Conservation (phyloP, 2,113 vertebrate genomes). For the Gavia stellata region DNA sequence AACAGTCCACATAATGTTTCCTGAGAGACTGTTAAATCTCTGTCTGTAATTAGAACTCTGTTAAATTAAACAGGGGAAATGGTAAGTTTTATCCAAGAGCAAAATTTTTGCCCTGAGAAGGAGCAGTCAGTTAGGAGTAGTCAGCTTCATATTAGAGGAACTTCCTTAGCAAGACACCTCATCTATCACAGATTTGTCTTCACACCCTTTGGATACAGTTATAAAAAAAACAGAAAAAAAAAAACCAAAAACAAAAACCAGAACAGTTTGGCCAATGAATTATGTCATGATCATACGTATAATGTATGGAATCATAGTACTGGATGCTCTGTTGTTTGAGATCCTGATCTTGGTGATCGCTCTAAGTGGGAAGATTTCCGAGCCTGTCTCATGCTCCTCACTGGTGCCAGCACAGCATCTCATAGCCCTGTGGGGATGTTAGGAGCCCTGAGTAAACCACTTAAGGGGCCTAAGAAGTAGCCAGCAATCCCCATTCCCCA, state of each 20-base stretch:
- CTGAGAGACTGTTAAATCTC: neutral
- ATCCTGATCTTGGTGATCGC: neutral
- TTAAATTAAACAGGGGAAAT: neutral
- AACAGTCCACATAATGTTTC: neutral
- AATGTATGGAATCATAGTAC: neutral
- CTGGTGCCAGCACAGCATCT: neutral
- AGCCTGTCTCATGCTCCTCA: neutral
- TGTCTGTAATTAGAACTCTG: neutral
- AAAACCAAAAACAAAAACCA: neutral
- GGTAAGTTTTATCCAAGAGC: neutral
- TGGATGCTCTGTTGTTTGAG: neutral
- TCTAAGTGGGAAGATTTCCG: neutral
- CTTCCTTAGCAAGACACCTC: neutral
- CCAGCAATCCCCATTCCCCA: neutral
- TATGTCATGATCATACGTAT: neutral
- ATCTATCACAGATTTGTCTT: neutral
- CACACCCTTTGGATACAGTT: neutral
- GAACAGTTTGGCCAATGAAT: neutral
- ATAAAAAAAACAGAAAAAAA: neutral
- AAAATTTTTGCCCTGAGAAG: neutral
- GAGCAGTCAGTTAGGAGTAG: neutral
- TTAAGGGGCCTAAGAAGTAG: neutral
- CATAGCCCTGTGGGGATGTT: rapidly evolving
- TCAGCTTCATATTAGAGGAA: neutral
- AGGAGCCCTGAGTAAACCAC: neutral